Base-by-base conservation (phyloP, 2,113 vertebrate genomes). In the Oryzias curvinotus region DNA sequence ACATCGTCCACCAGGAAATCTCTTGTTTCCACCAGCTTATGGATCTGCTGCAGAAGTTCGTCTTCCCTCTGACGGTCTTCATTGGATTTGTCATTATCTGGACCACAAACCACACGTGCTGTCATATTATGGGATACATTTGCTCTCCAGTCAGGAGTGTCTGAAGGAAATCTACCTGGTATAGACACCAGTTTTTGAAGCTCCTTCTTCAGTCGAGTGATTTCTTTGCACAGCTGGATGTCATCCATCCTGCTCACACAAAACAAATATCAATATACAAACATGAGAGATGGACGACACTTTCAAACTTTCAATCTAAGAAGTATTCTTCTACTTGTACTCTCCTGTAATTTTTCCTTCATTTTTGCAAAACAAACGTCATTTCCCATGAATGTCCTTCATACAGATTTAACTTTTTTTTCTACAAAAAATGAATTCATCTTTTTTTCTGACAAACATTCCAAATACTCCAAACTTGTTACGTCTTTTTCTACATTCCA, bases 1-100 rank as follows among this genome's bases (percentile, higher is more conserved):
- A 95, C 93, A 3, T 96, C 95, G 0, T 96, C 95, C 88, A 96
- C 95, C 43, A 96, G 85, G 84, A 94, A 96, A 84, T 96, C 95
- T 70, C 95, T 88, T 0, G 93, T 95, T 80, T 96, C 95, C 58
- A 96, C 95, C 77, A 96, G 89, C 82, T 96, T 96, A 67, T 95
- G 94, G 70, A 96, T 95, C 82, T 93, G 94, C 57, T 93, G 93
- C 46, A 96, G 87, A 1, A 96, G 90, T 23, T 95, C 93, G 19
- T 95, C 94, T 52, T 96, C 95, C 46, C 78, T 92, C 81, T 93
- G 91, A 25, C 90, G 89, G 78, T 94, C 91, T 58, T 96, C 94
- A 0, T 78, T 89, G 26, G 93, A 94, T 65, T 95, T 96, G 66
- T 94, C 92, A 0, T 92, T 94, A 77, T 96, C 95, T 96, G 86